Evolutionary conservation across 2,888 invertebrate genomes (phyloP), one percentile per base, ranked within the genome.

Genomic region (Arenicola marina): DNA sequence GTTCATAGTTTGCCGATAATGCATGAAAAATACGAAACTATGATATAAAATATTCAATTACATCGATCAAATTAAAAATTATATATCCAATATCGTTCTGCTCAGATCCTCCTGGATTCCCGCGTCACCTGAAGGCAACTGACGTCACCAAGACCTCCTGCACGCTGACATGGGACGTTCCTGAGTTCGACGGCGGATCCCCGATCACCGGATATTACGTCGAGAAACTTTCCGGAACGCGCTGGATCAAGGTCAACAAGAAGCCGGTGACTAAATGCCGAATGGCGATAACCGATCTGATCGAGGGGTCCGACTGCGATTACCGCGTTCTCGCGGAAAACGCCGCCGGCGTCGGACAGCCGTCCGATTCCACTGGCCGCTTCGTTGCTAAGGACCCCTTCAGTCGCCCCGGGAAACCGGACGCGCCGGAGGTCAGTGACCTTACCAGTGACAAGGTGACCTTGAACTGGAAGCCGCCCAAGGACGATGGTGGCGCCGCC

Each of bases 181-280:
- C 82, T 59, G 65, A 71, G n/a, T 76, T 79, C 58, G 81, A 82
- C 68, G 83, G 83, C 21, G 82, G 83, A 18, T 76, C 77, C 43
- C 77, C 77, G 26, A 67, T 83, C 59, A 78, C 76, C 31, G 75
- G 76, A 33, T 81, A 80, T 65, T 65, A 76, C 53, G 68, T 80
- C 4, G 80, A 81, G 68, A 73, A 76, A 56, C 68, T 72, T 26
- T 43, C 77, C 78, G 76, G 75, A 11, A 94, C 95, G 57, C 89
- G 97, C 78, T 98, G 98, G 97, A 89, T 94, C 67, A 94, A 95
- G 84, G 80, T 95, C 58, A 95, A 92, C 84, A 92, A 91, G 76
- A 92, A 93, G 68, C 92, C 94, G 0, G 87, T 89, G 28, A 68
- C 73, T 4, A 76, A 77, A 59, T 75, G 75, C n/a, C 72, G 73